phyloP scores from a whole-genome alignment of 2,113 vertebrate genomes.

The Chrysochloris asiatica region DNA sequence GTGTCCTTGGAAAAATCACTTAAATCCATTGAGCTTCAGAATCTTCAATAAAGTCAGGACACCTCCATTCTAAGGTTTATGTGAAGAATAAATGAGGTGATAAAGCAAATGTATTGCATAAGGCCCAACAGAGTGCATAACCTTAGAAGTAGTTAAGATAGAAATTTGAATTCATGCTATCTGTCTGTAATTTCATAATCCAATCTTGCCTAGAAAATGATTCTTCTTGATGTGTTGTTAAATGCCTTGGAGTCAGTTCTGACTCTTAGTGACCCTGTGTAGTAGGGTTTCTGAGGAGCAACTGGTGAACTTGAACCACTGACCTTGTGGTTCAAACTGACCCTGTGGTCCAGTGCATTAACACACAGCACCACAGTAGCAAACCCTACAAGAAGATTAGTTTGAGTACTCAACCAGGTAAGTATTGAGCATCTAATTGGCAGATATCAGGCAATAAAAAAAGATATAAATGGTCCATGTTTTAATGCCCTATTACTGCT shows the following conservation, averaged over 20 bases:
- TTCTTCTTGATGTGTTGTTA: too few relatives aligned
- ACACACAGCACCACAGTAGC: too few relatives aligned
- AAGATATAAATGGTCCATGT: background rate
- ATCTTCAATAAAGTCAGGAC: background rate
- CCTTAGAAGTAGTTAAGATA: background rate
- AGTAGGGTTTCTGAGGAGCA: too few relatives aligned
- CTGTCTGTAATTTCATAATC: background rate
- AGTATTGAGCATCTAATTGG: background rate
- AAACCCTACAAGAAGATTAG: background rate
- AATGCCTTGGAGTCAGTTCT: too few relatives aligned
- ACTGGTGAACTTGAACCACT: too few relatives aligned
- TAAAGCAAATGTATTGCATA: background rate
- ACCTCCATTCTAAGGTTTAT: background rate
- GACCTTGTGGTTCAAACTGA: too few relatives aligned
- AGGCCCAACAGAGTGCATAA: background rate
- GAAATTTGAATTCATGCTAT: background rate
- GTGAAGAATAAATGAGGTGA: background rate
- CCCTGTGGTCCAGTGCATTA: too few relatives aligned
- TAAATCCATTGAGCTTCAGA: background rate
- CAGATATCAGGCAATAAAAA: background rate
- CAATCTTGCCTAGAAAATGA: background rate
- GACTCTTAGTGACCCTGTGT: too few relatives aligned
- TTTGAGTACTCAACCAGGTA: background rate
- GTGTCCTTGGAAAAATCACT: background rate
- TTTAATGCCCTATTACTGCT: background rate